phyloP scores from a whole-genome alignment of 2,888 invertebrate genomes.

The Athrips mouffetella region DNA sequence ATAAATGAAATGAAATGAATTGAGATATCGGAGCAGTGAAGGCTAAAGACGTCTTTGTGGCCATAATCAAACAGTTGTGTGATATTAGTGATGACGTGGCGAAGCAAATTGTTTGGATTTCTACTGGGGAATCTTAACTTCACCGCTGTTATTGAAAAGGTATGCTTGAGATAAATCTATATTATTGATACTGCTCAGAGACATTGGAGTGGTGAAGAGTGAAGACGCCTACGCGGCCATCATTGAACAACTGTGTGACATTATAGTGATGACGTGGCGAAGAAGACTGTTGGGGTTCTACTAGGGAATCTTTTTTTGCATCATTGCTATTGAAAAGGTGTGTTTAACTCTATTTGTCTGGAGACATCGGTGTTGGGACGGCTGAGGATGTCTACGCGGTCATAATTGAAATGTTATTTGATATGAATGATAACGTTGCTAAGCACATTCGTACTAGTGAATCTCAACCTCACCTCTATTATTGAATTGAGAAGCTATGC shows the following conservation, averaged over 20 bases:
- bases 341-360: no score
- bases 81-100: slow-evolving; percentile 53
- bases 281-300: slow-evolving; percentile 51
- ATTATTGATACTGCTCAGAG: no score
- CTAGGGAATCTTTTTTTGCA: slow-evolving; percentile 61
- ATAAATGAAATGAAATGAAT: no score
- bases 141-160: slow-evolving; percentile 50
- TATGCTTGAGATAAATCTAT: no score
- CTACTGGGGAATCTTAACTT: slow-evolving; percentile 66
- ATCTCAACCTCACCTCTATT: no score
- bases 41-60: slow-evolving; percentile 49
- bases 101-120: slow-evolving; percentile 49
- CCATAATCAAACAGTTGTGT: slow-evolving; percentile 69
- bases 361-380: no score
- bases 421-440: no score
- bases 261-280: slow-evolving; percentile 56
- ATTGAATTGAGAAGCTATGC: no score
- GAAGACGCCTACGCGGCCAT: slow-evolving; percentile 58
- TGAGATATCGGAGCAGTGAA: slow-evolving; percentile 43
- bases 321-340: no score
- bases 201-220: slow-evolving; percentile 42
- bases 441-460: no score
- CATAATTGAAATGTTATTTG: no score
- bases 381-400: no score
- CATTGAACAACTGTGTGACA: slow-evolving; percentile 64